Evolutionary conservation across 2,888 invertebrate genomes (phyloP), one percentile per base, ranked within the genome.

Genomic region (Nezara viridula): DNA sequence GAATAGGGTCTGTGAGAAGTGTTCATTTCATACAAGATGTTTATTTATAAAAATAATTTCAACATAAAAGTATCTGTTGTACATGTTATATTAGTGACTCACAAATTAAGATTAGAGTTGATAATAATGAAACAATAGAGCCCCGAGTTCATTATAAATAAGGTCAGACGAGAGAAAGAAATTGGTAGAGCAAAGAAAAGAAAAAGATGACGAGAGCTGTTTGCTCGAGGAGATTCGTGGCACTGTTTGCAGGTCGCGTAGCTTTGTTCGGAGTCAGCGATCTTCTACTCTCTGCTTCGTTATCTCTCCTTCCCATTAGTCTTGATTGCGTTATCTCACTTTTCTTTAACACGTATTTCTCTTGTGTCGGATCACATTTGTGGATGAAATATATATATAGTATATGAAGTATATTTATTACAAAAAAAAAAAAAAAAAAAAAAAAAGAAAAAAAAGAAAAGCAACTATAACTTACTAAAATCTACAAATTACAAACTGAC

Each of bases 241-340:
- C 37, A 77, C 21, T 77, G 73, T 77, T 77, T 77, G 77, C 77
- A 77, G 77, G 77, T 77, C 77, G 40, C 77, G 44, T 77, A 77
- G 40, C 40, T n/a, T 44, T 32, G 27, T 66, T 66, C 32, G 3
- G 16, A 32, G 14, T 77, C 77, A 77, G 77, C 77, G 77, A 24
- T 40, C 77, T 77, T 44, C 16, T 2, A 60, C 12, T 60, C 7
- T 3, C 73, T 27, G 1, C 40, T 77, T 77, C 77, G 44, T 77
- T 77, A 77, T 44, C 14, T 24, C 9, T 16, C 10, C 21, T 77
- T 1, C 6, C 66, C 32, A 66, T 66, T 66, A 66, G 66, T 16
- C 40, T 77, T 44, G 21, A 77, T 77, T 37, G 40, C 77, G 10
- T 40, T 44, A n/a, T 40, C 40, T 10, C 66, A 32, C 9, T 32